These are phyloP conservation scores for Conus betulinus DNA, from an alignment of 1,140 invertebrate genomes.

Conservation along the genomic window DNA sequence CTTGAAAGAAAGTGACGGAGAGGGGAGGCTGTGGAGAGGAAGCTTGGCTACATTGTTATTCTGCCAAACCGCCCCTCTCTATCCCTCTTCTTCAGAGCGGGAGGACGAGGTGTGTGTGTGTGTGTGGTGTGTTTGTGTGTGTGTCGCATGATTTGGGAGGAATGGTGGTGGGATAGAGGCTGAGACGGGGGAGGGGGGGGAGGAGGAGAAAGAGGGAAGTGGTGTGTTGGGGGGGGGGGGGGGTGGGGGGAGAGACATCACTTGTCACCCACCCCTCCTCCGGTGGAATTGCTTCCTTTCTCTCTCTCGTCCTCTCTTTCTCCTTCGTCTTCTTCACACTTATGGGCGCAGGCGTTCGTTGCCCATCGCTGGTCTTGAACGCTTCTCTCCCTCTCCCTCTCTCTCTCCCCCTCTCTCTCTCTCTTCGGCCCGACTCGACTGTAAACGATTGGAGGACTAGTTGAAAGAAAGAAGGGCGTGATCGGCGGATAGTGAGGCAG, in stretches of 20 bases:
- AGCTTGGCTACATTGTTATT: no score
- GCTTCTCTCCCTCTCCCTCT: slow-evolving; percentile 7
- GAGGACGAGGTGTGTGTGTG: background rate
- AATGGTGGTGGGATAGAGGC: background rate
- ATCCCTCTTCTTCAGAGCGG: no score
- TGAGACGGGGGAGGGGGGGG: background rate
- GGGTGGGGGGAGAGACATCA: background rate
- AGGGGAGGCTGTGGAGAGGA: background rate
- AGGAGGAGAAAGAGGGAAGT: background rate
- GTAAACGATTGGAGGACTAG: no score
- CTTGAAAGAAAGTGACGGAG: background rate
- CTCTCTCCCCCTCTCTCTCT: slow-evolving; percentile 15
- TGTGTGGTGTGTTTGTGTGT: no score
- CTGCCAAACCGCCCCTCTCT: no score
- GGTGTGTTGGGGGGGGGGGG: background rate
- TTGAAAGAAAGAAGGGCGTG: no score
- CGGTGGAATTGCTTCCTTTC: background rate
- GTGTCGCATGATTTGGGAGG: background rate
- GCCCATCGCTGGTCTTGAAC: background rate
- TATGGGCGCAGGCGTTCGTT: background rate
- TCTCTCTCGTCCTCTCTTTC: background rate
- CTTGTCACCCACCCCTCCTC: background rate
- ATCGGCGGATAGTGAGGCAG: background rate
- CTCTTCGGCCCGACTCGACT: background rate
- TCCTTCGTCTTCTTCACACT: background rate